Conservation (phyloP, 2,113 vertebrate species). For the Daphoenositta chrysoptera region DNA sequence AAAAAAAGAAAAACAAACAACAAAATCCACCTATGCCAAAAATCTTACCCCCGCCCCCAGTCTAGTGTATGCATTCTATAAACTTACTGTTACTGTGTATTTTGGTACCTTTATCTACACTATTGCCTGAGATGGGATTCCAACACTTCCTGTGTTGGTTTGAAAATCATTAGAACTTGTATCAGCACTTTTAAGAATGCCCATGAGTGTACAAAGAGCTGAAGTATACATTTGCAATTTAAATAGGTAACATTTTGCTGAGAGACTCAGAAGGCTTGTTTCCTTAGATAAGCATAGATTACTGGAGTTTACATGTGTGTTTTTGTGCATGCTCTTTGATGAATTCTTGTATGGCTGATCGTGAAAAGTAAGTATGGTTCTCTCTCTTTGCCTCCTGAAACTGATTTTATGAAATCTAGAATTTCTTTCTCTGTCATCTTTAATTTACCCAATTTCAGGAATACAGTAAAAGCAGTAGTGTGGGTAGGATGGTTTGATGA, state of each 20-base stretch:
- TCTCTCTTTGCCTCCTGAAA: conserved; percentile 28
- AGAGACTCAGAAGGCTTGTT: background rate
- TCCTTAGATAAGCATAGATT: background rate
- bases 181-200: background rate
- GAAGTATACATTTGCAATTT: background rate
- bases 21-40: background rate
- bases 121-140: background rate
- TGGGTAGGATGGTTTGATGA: background rate
- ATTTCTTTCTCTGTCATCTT: conserved; percentile 63
- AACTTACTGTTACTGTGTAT: background rate
- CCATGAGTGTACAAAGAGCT: background rate
- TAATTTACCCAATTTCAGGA: conserved; percentile 50
- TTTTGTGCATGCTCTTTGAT: conserved; percentile 4
- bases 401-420: conserved; percentile 51
- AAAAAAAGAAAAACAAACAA: background rate
- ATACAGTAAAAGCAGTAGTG: conserved; percentile 18
- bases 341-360: conserved; percentile 41
- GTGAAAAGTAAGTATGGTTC: conserved; percentile 40
- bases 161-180: background rate
- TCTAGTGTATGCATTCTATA: background rate
- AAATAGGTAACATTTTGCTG: background rate
- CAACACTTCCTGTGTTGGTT: background rate
- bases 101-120: background rate
- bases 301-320: background rate
- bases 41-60: background rate